phyloP scores from a whole-genome alignment of 2,113 vertebrate species.

The Aspiorhynchus laticeps region DNA sequence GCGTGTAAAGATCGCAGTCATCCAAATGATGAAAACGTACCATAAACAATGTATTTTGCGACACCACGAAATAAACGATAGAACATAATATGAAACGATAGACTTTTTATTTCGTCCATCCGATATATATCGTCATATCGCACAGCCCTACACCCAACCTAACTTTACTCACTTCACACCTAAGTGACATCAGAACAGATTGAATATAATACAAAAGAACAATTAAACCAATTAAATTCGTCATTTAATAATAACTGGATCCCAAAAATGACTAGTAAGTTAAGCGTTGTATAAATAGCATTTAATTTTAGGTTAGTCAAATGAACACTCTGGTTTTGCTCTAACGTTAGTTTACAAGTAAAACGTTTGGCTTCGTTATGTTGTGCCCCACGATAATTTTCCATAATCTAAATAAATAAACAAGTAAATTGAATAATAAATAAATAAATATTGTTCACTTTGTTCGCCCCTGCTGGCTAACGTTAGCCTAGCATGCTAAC shows the following conservation, averaged over 20 bases:
- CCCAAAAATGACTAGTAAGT: neutral
- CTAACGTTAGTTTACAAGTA: neutral
- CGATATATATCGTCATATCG: too few relatives aligned
- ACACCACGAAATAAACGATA: too few relatives aligned
- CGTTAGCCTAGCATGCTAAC: slow-evolving; percentile 20
- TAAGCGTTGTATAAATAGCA: neutral
- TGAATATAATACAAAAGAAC: neutral
- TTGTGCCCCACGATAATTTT: neutral
- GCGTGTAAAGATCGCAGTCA: too few relatives aligned
- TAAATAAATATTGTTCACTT: neutral
- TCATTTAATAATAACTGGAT: neutral
- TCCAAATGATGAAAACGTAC: too few relatives aligned
- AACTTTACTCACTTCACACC: neutral
- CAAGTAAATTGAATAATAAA: neutral
- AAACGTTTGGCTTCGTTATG: neutral
- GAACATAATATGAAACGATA: too few relatives aligned
- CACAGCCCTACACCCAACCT: too few relatives aligned
- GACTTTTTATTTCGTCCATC: too few relatives aligned
- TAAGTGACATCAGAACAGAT: neutral
- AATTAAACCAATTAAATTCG: neutral
- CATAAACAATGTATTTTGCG: too few relatives aligned
- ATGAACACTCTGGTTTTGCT: neutral
- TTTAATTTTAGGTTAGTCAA: neutral
- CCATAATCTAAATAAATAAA: neutral
- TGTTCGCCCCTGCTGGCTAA: neutral